Percentiles rank a stretch among this genome's conserved stretches.
phyloP scores from a whole-genome alignment of 2,797 vertebrate species.

The Calcarius lapponicus region DNA sequence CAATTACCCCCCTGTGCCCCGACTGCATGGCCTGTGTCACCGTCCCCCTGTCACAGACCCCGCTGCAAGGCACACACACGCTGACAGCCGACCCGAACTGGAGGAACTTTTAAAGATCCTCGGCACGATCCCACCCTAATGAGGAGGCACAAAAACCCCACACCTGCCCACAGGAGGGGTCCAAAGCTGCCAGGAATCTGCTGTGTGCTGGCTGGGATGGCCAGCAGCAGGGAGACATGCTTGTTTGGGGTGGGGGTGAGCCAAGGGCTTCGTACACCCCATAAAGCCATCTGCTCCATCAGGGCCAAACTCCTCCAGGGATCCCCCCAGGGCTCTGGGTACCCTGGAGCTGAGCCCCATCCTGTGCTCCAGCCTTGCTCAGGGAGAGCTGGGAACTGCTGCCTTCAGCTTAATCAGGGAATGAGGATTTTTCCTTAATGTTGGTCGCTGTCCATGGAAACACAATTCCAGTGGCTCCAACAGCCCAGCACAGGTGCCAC shows the following conservation, averaged over 20 bases:
- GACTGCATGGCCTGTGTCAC: accelerated
- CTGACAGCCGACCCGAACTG: accelerated
- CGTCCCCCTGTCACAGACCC: background rate
- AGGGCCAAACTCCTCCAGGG: accelerated
- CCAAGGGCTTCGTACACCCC: accelerated
- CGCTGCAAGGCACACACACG: accelerated
- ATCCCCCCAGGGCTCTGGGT: accelerated
- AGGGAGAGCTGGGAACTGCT: background rate
- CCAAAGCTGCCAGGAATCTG: background rate
- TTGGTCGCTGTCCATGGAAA: background rate
- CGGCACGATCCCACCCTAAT: accelerated
- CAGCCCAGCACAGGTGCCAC: background rate
- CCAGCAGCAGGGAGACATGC: accelerated
- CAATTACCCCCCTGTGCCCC: background rate
- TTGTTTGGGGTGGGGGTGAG: background rate
- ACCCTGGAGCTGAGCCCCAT: background rate
- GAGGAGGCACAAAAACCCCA: background rate
- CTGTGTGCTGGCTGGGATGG: background rate
- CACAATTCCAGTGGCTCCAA: background rate
- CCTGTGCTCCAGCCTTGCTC: background rate
- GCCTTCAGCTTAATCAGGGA: background rate
- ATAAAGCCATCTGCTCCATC: background rate
- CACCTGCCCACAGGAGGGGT: background rate
- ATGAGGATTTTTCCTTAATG: accelerated
- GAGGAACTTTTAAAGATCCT: background rate